These are phyloP conservation scores for Cynopterus sphinx DNA, from an alignment of 2,797 vertebrate genomes.

Conservation along the genomic window DNA sequence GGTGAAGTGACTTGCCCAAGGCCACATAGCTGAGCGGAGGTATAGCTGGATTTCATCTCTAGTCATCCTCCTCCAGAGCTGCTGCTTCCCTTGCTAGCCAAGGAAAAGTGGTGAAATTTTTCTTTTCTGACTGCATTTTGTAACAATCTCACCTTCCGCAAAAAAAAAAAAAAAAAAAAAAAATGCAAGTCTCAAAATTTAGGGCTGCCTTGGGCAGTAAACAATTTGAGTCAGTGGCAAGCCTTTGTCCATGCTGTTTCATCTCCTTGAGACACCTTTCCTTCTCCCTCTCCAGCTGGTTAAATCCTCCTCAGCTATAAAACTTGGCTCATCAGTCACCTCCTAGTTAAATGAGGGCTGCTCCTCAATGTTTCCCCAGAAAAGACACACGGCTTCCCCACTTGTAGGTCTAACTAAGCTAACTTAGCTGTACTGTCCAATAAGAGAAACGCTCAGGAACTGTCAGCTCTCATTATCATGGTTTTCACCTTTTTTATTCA, in stretches of 20 bases:
- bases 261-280: rapidly evolving
- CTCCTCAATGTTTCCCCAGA: neutral
- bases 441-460: neutral
- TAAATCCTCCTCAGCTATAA: neutral
- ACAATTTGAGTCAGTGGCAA: neutral
- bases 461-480: neutral
- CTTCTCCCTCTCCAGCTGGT: neutral
- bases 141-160: neutral
- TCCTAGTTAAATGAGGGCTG: neutral
- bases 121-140: neutral
- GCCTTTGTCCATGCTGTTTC: neutral
- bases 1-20: neutral
- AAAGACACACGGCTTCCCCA: neutral
- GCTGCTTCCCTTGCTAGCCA: neutral
- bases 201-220: neutral
- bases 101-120: neutral
- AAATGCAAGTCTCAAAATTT: too few species aligned
- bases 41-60: neutral
- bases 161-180: too few species aligned
- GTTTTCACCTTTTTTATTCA: neutral
- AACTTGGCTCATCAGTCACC: neutral
- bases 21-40: neutral
- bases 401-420: neutral
- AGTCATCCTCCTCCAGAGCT: neutral
- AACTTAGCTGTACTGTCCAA: neutral